Base-by-base conservation (phyloP, 2,797 vertebrate genomes). In the Masticophis lateralis region DNA sequence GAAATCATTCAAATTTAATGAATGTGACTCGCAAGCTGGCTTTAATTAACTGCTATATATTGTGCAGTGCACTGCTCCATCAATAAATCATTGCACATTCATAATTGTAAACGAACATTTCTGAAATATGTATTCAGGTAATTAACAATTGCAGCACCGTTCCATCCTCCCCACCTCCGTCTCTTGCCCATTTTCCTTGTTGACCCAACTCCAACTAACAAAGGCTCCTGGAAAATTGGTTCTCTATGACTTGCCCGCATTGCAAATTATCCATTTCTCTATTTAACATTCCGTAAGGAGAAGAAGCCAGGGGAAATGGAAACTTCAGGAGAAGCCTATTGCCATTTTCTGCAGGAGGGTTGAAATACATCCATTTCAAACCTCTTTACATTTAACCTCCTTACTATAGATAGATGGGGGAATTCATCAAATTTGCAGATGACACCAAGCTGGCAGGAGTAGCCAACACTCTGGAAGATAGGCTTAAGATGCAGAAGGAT, bases 81-180 rank as follows among this genome's bases (percentile, higher is more conserved):
- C 94, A 97, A 97, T 95, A 97, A 96, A 95, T 96, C 93, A 61
- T 94, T 95, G 94, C 96, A 74, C 94, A 92, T 95, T 95, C 93
- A 63, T 37, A 95, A 86, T 90, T 95, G 3, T 90, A 93, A 97
- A 92, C n/a, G 94, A 95, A 94, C 43, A 74, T 95, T 94, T 95
- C 90, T 95, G 94, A 95, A 96, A 95, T 92, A 59, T 63, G 22
- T 94, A 93, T 93, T 95, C 92, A 94, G 92, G 93, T 95, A 94
- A 96, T 95, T 96, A 97, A 95, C 93, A 95, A 95, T 93, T 94
- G 94, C 95, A 94, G 28, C 61, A 25, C 90, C 53, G 4, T 13
- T 69, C 63, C 13, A 18, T 2, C 63, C 59, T 25, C 3, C 60
- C 61, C 25, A 9, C 5, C 60, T 9, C 25, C 47, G 4, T 1